Evolutionary conservation across 2,113 vertebrate species (phyloP).

Genomic region (Siniperca chuatsi): DNA sequence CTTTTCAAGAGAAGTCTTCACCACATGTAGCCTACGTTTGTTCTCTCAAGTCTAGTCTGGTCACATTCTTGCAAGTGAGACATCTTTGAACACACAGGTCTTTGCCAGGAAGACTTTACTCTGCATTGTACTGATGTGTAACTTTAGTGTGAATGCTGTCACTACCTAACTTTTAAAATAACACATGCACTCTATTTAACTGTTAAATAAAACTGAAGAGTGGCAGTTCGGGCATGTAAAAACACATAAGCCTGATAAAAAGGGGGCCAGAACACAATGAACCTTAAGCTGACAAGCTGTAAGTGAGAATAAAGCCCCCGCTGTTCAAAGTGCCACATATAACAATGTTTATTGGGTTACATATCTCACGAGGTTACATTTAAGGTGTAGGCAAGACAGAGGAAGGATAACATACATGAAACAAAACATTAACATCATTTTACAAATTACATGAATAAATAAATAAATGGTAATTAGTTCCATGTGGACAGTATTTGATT

Average conservation of each 20-base stretch:
- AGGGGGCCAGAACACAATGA: background rate
- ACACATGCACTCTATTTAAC: background rate
- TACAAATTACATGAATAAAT: background rate
- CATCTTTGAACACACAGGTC: background rate
- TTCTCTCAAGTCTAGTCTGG: background rate
- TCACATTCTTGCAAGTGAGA: background rate
- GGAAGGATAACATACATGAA: background rate
- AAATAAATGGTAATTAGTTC: background rate
- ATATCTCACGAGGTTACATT: background rate
- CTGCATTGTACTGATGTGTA: background rate
- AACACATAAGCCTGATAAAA: background rate
- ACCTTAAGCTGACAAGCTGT: background rate
- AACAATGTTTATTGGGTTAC: background rate
- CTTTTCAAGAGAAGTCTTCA: constrained; percentile 38
- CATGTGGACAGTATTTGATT: background rate
- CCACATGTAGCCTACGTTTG: constrained; percentile 9
- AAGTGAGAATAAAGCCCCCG: background rate
- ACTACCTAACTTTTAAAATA: background rate
- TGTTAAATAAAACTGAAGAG: background rate
- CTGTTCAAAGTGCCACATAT: background rate
- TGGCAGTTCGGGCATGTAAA: background rate
- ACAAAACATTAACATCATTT: background rate
- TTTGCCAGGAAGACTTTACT: background rate
- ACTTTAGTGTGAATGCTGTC: background rate
- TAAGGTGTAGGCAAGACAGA: background rate